Percentiles rank a stretch among this genome's conserved stretches.
These are phyloP conservation scores for Acleris laterana DNA, from an alignment of 2,888 invertebrate species.

Conservation along the genomic window DNA sequence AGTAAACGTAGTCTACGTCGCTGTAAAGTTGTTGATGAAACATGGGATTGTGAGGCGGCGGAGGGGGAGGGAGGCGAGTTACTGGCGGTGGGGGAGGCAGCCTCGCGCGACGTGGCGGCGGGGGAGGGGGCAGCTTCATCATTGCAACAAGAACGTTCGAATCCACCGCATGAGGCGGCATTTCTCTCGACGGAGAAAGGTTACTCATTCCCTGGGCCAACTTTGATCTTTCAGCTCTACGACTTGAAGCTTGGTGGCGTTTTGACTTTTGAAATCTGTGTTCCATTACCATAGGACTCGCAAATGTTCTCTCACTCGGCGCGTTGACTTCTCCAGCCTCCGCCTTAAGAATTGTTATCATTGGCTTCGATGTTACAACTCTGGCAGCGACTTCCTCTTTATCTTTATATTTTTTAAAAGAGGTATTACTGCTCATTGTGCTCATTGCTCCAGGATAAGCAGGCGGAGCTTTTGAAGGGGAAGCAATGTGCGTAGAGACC, in stretches of 20 bases:
- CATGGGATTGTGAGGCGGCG: slow-evolving; percentile 93
- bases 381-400: slow-evolving; percentile 90
- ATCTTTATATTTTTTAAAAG: slow-evolving; percentile 57
- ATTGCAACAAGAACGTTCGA: slow-evolving; percentile 84
- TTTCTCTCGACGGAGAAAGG: slow-evolving; percentile 77
- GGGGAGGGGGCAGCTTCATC: slow-evolving; percentile 85
- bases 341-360: slow-evolving; percentile 90
- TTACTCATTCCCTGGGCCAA: slow-evolving; percentile 78
- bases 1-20: slow-evolving; percentile 96
- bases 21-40: slow-evolving; percentile 95
- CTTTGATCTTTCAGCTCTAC: slow-evolving; percentile 86
- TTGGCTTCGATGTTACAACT: slow-evolving; percentile 90
- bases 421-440: slow-evolving; percentile 45
- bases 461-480: slow-evolving; percentile 85
- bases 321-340: slow-evolving; percentile 88
- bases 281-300: slow-evolving; percentile 79
- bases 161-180: slow-evolving; percentile 66
- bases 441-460: slow-evolving; percentile 84
- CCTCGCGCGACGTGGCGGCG: slow-evolving; percentile 84
- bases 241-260: slow-evolving; percentile 81
- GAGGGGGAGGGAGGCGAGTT: slow-evolving; percentile 87
- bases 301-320: slow-evolving; percentile 83
- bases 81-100: slow-evolving; percentile 88
- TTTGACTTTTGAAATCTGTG: slow-evolving; percentile 80
- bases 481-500: slow-evolving; percentile 60